Base-by-base conservation (phyloP, 2,888 invertebrate species). In the Chymomyza procnemis region DNA sequence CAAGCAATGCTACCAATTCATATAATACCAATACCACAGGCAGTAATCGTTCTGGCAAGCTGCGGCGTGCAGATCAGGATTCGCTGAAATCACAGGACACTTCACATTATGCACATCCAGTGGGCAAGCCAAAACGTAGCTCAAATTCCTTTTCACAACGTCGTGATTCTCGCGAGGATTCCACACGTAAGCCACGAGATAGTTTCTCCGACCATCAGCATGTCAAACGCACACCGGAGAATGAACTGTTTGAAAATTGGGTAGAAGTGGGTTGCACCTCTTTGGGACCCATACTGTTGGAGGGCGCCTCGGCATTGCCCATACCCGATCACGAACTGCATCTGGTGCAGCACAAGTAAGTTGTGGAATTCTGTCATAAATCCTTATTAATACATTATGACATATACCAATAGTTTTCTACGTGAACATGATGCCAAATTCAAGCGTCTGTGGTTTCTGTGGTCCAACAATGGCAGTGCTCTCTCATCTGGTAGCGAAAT, bases 361-460 rank as follows among this genome's bases (percentile, higher is more conserved):
- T 66, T 61, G 26, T 54, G 34, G 26, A 26, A 1, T 26, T 26
- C 1, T 26, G 6, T 47, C 3, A 19, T 50, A 46, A 16, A 3
- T 14, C 16, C 19, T 52, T 4, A 2, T 18, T 3, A 12, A 34
- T 1, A 26, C 26, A 26, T 26, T 6, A 6, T 5, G 6, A 6
- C n/a, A n/a, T n/a, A 26, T 50, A 74, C 78, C 3, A 41, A 41
- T 48, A 92, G 92, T 77, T 95, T 96, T 89, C 90, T 97, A 54
- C 95, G 94, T 86, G 93, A 94, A 58, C 96, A 97, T 81, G 99
- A 99, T 91, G 94, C 94, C 21, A 94, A 95, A 78, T 94, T 94
- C 0, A 96, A 96, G 88, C 93, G 98, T 66, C 92, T 99, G 46
- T 98, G 97, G 97, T 99, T 99, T 89, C 91, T 99, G 26, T 99